Evolutionary conservation across 2,113 vertebrate species (phyloP), one percentile per base, ranked within the genome.

Genomic region (Chionomys nivalis): DNA sequence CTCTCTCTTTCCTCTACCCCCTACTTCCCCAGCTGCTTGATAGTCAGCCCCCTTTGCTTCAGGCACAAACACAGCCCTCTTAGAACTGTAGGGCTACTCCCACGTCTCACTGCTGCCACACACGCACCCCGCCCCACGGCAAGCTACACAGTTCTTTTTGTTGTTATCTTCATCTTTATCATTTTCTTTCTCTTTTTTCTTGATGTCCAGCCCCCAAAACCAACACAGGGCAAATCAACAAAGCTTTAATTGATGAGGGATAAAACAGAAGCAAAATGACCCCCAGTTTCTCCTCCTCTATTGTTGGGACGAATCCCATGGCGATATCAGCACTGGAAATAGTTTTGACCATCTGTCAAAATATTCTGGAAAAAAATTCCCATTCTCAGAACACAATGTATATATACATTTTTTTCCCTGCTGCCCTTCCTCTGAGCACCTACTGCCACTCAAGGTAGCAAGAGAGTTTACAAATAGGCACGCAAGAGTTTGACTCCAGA

Each of bases 401-500:
- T 55, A 7, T 75, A n/a, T 23, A 44, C 72, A 61, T n/a, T 28
- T 66, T 65, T 88, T 92, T 75, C 85, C 73, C 58, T 42, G 21
- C 44, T 83, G 77, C 97, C 92, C 88, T 96, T 93, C 92, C 90
- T 93, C 31, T 68, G 31, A 55, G 90, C 47, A 90, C 85, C 96
- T 73, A 52, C 87, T 93, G 94, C 97, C 97, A 98, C 93, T 97
- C 88, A 94, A 97, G 76, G 90, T 96, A 92, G 87, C 91, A 96
- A 97, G 97, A 96, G 87, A 95, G 97, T 98, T 97, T 97, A 97
- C 98, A 98, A 98, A 98, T 96, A 96, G 91, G 97, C 94, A 96
- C 66, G 85, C 95, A 98, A 96, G 91, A 96, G 97, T 97, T 94
- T 89, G 95, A 98, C 93, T 98, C 97, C 87, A 96, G 97, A 61